phyloP scores from a whole-genome alignment of 2,797 vertebrate species.

The Ibycter americanus region DNA sequence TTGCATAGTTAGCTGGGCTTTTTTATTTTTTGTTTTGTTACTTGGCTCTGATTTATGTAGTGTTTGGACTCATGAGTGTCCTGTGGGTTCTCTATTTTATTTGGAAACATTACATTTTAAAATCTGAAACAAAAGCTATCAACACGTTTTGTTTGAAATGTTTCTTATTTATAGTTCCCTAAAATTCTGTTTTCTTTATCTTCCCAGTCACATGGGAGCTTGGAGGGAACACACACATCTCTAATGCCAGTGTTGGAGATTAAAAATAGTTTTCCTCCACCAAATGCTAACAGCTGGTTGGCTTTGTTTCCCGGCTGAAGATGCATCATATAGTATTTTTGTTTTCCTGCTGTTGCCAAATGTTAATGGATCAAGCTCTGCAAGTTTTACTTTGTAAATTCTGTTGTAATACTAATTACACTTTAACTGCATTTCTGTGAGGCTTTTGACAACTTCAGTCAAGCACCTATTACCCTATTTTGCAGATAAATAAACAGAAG shows the following conservation, averaged over 20 bases:
- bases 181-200: conserved; percentile 36
- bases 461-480: not conserved
- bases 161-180: conserved; percentile 59
- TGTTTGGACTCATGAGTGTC: conserved; percentile 77
- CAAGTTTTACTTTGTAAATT: conserved; percentile 10
- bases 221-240: conserved; percentile 25
- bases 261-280: conserved; percentile 37
- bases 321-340: conserved; percentile 14
- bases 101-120: conserved; percentile 70
- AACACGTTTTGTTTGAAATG: conserved; percentile 55
- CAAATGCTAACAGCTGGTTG: conserved; percentile 57
- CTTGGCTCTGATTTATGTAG: conserved; percentile 85
- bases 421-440: not conserved
- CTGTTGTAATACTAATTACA: conserved; percentile 7
- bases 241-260: conserved; percentile 5
- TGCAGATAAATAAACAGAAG: not conserved
- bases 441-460: not conserved
- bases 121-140: conserved; percentile 66
- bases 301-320: conserved; percentile 35
- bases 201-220: conserved; percentile 27
- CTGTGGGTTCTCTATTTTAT: conserved; percentile 64
- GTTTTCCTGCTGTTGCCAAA: not conserved
- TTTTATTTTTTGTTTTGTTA: conserved; percentile 77
- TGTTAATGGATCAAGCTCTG: not conserved
- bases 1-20: conserved; percentile 76